A percentile compares a stretch with the other conserved stretches of the same genome.
Evolutionary conservation across 2,797 vertebrate genomes (phyloP).

Genomic region (Mycteria americana): DNA sequence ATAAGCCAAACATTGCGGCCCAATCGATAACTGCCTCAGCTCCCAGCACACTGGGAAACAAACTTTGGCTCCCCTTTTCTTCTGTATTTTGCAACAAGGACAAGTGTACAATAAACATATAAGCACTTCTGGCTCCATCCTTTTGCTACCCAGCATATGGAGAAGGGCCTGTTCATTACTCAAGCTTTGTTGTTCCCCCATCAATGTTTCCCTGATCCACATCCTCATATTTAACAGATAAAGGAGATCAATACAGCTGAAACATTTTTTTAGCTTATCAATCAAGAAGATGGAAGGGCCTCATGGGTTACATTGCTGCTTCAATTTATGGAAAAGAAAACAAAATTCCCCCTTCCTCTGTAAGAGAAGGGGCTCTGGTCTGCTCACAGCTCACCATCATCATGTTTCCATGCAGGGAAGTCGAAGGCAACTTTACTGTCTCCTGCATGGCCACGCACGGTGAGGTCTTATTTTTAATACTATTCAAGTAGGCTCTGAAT

Average conservation of each 20-base stretch:
- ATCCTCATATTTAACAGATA: not conserved
- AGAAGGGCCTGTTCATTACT: not conserved
- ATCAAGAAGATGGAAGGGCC: not conserved
- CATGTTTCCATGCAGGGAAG: not conserved
- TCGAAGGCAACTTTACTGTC: not conserved
- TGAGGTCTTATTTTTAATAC: not conserved
- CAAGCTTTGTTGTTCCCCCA: not conserved
- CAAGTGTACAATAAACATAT: not conserved
- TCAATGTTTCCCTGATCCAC: not conserved
- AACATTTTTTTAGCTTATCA: not conserved
- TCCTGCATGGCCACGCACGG: rapidly evolving
- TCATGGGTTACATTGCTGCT: not conserved
- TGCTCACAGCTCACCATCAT: not conserved
- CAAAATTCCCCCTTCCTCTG: not conserved
- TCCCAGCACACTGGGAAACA: rapidly evolving
- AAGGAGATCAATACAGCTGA: not conserved
- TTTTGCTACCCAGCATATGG: not conserved
- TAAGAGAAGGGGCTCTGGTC: not conserved
- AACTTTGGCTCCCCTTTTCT: not conserved
- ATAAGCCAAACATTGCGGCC: not conserved
- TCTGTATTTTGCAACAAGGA: not conserved
- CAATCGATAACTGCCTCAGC: not conserved
- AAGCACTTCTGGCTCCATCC: not conserved
- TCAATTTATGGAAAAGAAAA: not conserved
- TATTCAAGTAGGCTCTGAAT: not conserved